phyloP scores from a whole-genome alignment of 1,140 invertebrate species.

The Centruroides vittatus region DNA sequence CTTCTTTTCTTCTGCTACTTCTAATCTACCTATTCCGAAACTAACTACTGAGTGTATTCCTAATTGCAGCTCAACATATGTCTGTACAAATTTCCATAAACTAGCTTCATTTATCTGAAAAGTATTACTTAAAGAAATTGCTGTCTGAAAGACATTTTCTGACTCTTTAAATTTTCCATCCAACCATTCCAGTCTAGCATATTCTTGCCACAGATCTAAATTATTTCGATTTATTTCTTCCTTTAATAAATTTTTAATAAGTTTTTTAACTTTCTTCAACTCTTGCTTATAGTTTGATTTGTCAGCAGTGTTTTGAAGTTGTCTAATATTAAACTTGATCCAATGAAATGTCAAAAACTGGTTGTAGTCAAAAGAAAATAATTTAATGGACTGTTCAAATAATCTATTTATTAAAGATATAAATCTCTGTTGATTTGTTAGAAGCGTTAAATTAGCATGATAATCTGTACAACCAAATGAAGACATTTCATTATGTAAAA shows the following conservation, averaged over 20 bases:
- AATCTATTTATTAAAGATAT: slow-evolving; percentile 16
- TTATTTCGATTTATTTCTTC: slow-evolving; percentile 29
- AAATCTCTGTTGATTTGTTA: slow-evolving; percentile 10
- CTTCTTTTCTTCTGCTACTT: slow-evolving; percentile 1
- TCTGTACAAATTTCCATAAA: slow-evolving; percentile 20
- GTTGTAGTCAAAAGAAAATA: background rate
- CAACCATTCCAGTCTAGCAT: slow-evolving; percentile 26
- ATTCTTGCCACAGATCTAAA: slow-evolving; percentile 30
- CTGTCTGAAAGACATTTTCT: slow-evolving; percentile 26
- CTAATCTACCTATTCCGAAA: background rate
- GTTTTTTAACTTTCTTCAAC: slow-evolving; percentile 27
- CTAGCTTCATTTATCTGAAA: slow-evolving; percentile 3
- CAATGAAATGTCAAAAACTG: background rate
- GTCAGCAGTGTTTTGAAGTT: background rate
- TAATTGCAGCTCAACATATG: slow-evolving; percentile 18
- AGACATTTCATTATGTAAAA: slow-evolving; percentile 9
- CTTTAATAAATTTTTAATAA: slow-evolving; percentile 23
- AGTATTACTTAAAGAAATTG: slow-evolving; percentile 21
- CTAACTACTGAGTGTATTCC: background rate
- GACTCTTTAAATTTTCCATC: slow-evolving; percentile 25
- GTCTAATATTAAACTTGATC: background rate
- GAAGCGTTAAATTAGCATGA: slow-evolving; percentile 20
- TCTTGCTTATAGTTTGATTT: slow-evolving; percentile 23
- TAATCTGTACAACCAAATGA: slow-evolving; percentile 18
- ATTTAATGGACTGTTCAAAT: background rate